Evolutionary conservation across 2,113 vertebrate genomes (phyloP), one percentile per base, ranked within the genome.

Genomic region (Thamnaconus septentrionalis): DNA sequence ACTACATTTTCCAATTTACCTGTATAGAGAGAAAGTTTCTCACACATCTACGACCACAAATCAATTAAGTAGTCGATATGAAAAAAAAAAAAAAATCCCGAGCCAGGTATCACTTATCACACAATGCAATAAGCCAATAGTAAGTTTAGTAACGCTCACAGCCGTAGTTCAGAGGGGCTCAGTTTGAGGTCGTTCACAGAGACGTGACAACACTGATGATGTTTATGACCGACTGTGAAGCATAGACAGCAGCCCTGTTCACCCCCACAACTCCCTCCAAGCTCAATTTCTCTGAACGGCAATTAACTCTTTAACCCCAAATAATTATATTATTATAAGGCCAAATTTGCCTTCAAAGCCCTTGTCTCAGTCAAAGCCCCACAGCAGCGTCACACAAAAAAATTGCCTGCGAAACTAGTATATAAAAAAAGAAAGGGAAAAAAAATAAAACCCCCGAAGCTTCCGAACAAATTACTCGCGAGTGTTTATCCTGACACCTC

Each of bases 291-390:
- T 79, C 76, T 42, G 73, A 82, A 82, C 74, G 69, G 76, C 80
- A 81, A 89, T 90, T 89, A 89, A 86, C 83, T 81, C 78, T 69
- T 31, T 86, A 79, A 90, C 87, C 86, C 77, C 75, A 66, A 79
- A 81, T 89, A 84, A 89, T 82, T 78, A 62, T 89, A 73, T 89
- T 85, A 86, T 87, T 87, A 82, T 77, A 84, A 61, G 64, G 72
- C 64, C 75, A 51, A 3, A 18, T 66, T 69, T 74, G 59, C 69
- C 54, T 59, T 50, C 62, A 66, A 60, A 73, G 64, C 53, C 59
- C 56, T 61, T 42, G 18, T 31, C 18, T 31, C 18, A 56, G 40
- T 67, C 50, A 43, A 45, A 43, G 64, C 52, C 73, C 71, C 57
- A 55, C 61, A 48, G 74, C 64, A 8, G 55, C 4, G 65, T 59